A percentile compares a stretch with the other conserved stretches of the same genome.
These are phyloP conservation scores for Hycleus cichorii DNA, from an alignment of 1,140 invertebrate species.

Conservation along the genomic window DNA sequence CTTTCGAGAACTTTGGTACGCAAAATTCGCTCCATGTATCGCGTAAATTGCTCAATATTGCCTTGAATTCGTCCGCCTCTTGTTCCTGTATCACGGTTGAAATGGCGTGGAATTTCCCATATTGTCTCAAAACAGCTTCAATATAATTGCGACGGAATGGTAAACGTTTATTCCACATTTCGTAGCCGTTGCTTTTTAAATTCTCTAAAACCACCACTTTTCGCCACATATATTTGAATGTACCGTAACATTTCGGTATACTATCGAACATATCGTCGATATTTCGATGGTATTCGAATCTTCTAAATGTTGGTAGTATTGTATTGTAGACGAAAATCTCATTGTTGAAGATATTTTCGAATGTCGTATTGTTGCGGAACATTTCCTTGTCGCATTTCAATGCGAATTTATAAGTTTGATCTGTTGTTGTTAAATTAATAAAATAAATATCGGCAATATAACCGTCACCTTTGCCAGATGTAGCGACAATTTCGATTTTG, in stretches of 20 bases:
- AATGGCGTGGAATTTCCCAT: conserved; percentile 47
- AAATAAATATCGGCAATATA: conserved; percentile 4
- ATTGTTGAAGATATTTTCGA: conserved; percentile 2
- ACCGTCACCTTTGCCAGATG: conserved; percentile 2
- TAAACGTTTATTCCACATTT: conserved; percentile 41
- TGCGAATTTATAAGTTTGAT: conserved; percentile 8
- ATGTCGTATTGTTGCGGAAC: conserved; percentile 35
- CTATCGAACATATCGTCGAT: conserved; percentile 25
- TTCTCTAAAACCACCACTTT: conserved; percentile 50
- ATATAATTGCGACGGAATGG: conserved; percentile 41
- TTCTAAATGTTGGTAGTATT: conserved; percentile 23
- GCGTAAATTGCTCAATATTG: conserved; percentile 4
- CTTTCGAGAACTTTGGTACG: too few species aligned
- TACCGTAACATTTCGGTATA: conserved; percentile 40
- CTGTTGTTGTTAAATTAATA: background rate
- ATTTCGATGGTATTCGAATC: conserved; percentile 22
- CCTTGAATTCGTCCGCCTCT: conserved; percentile 26
- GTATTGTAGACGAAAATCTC: background rate
- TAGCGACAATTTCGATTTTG: background rate
- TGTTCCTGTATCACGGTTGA: conserved; percentile 44
- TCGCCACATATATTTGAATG: conserved; percentile 33
- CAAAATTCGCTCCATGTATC: background rate
- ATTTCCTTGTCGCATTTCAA: conserved; percentile 13
- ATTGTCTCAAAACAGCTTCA: conserved; percentile 39
- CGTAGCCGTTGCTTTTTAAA: conserved; percentile 40